Evolutionary conservation across 2,113 vertebrate genomes (phyloP).

Genomic region (Lathamus discolor): DNA sequence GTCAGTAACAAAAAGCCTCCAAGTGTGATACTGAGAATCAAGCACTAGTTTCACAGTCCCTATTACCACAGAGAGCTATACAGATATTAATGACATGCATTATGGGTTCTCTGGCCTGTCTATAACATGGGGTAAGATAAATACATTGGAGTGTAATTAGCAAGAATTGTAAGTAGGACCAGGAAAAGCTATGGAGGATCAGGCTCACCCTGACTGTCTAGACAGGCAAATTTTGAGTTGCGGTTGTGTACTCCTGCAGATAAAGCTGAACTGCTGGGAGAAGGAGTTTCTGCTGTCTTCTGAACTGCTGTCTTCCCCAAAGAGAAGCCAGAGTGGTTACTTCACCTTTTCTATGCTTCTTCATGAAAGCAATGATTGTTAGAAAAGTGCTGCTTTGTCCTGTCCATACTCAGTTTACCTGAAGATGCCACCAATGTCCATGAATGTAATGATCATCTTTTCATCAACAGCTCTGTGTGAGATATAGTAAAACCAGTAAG

Average conservation of each 20-base stretch:
- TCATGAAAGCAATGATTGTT: neutral
- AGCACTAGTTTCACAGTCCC: neutral
- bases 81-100: neutral
- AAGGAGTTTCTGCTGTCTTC: neutral
- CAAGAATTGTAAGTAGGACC: neutral
- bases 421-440: neutral
- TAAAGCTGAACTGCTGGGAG: neutral
- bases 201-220: neutral
- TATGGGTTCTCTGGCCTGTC: neutral
- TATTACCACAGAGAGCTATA: neutral
- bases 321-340: neutral
- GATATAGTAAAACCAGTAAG: neutral
- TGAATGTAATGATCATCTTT: neutral
- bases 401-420: neutral
- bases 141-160: rapidly evolving
- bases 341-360: neutral
- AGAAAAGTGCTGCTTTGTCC: neutral
- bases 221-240: neutral
- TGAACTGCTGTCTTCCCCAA: neutral
- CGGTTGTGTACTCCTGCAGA: neutral
- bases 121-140: neutral
- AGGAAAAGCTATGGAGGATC: neutral
- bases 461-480: neutral
- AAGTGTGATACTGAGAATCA: neutral
- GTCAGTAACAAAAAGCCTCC: neutral